A percentile compares a stretch with the other conserved stretches of the same genome.
phyloP scores from a whole-genome alignment of 64 coral and sea anemone species.

The Pachyseris speciosa region DNA sequence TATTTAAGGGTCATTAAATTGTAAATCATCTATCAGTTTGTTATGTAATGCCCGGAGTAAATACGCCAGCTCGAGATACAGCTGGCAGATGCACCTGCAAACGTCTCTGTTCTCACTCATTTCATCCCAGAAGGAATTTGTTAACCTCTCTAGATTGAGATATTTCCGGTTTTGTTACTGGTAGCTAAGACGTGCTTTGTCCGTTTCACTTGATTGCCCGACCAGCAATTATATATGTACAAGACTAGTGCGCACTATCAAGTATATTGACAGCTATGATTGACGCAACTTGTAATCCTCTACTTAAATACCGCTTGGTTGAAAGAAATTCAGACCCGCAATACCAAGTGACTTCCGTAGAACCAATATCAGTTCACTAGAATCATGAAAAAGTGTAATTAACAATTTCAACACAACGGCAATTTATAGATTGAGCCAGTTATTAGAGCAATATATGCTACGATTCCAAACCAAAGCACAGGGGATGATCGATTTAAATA shows the following conservation, averaged over 20 bases:
- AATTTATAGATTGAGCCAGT: not conserved
- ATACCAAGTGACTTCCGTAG: not conserved
- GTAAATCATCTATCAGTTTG: no score
- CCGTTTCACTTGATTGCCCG: not conserved
- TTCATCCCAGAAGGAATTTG: not conserved
- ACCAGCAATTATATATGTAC: not conserved
- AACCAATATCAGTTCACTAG: not conserved
- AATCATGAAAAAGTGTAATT: slow-evolving; percentile 5
- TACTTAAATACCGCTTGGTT: not conserved
- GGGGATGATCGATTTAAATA: not conserved
- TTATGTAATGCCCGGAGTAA: no score
- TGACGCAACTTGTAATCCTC: slow-evolving; percentile 17
- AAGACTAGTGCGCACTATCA: not conserved
- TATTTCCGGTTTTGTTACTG: slow-evolving; percentile 12
- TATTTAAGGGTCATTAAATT: no score
- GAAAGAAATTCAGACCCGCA: not conserved
- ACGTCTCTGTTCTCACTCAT: not conserved
- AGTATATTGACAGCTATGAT: not conserved
- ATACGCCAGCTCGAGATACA: not conserved
- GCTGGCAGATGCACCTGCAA: not conserved
- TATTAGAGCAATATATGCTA: slow-evolving; percentile 9
- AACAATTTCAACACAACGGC: not conserved
- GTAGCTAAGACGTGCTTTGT: not conserved
- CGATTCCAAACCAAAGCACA: not conserved
- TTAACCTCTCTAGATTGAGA: not conserved